A percentile compares a stretch with the other conserved stretches of the same genome.
Conservation (phyloP, 2,113 vertebrate genomes). For the Sigmodon hispidus region DNA sequence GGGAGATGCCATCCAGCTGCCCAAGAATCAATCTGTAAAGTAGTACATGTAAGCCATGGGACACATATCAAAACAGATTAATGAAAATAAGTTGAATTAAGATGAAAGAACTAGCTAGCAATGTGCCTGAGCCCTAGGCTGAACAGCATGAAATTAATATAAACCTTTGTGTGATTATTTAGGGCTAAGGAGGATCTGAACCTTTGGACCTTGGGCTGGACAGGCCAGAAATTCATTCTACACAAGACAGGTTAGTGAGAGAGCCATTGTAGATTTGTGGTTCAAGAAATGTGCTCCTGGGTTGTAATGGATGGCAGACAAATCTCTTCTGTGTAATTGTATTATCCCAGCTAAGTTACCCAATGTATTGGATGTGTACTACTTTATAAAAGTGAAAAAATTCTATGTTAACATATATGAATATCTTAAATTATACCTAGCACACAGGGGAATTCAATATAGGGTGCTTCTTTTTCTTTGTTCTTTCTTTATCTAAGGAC, state of each 20-base stretch:
- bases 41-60: no score
- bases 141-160: no score
- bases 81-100: no score
- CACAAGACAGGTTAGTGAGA: neutral
- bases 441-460: neutral
- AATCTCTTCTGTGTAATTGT: conserved; percentile 23
- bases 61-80: no score
- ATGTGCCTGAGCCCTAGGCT: no score
- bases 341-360: neutral
- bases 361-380: neutral
- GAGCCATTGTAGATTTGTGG: neutral
- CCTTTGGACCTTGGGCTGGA: no score
- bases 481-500: neutral
- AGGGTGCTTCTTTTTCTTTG: neutral
- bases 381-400: neutral
- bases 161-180: no score
- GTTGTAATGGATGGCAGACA: conserved; percentile 34
- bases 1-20: no score
- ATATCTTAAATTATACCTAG: neutral
- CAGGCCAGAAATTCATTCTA: no score
- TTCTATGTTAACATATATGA: neutral
- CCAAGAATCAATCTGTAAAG: no score
- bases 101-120: no score
- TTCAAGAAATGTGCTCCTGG: conserved; percentile 23
- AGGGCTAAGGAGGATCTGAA: no score